Base-by-base conservation (phyloP, 1,140 invertebrate genomes). In the Episyrphus balteatus region DNA sequence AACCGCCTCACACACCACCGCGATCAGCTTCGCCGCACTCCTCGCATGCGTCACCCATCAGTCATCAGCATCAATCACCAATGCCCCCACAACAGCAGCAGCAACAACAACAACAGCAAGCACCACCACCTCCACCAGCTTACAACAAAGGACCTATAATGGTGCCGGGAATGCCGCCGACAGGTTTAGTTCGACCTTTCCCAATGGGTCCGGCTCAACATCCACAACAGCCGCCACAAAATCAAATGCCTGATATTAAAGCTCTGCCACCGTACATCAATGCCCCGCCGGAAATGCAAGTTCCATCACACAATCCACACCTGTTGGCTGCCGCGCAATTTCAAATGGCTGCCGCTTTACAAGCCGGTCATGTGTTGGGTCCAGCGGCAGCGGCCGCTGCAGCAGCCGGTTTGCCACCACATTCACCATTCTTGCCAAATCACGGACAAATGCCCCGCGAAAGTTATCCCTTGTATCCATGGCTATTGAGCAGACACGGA, bases 381-480 rank as follows among this genome's bases (percentile, higher is more conserved):
- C 55, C 62, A 40, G 54, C 61, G 32, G 48, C 61, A 33, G 48
- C 58, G 10, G 50, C 60, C 14, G 53, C 58, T 17, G 69, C 78
- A 19, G 69, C 78, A 48, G 61, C 68, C 26, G 69, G 70, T 2
- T 64, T 70, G 19, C 71, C 70, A 2, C 62, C 69, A 18, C 73
- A 76, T 57, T 69, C 68, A 10, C 75, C 74, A n/a, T 79, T 82
- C 53, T 68, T 73, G 42, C 73, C 75, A 58, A 75, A 72, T 46
- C 61, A 40, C 81, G 68, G 72, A 39, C 51, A 71, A 8, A 76
- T 77, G 43, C 82, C 83, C 0, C 73, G 86, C 39, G 84, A 89
- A 57, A 85, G 85, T 58, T 90, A 91, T 66, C 88, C 88, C 15
- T 72, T 92, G 7, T 92, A 92, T 66, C 89, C 90, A 0, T 95